Percentiles rank a stretch among this genome's conserved stretches.
Evolutionary conservation across 2,113 vertebrate genomes (phyloP).

Genomic region (Vulpes lagopus): DNA sequence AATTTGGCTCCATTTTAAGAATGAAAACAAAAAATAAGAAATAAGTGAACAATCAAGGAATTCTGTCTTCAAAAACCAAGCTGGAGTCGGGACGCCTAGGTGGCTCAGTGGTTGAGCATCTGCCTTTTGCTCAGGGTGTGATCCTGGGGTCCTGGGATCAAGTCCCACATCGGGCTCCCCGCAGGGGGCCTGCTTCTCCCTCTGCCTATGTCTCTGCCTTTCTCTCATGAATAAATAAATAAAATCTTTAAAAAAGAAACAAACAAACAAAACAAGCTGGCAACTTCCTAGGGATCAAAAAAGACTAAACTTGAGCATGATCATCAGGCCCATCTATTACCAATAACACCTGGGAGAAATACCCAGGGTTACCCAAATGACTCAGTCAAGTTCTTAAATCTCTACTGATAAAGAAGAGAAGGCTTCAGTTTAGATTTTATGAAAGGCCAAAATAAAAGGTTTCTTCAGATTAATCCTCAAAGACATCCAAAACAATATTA

Average conservation of each 20-base stretch:
- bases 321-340: background rate
- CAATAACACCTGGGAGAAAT: background rate
- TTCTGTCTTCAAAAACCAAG: constrained; percentile 46
- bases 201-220: too few relatives aligned
- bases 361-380: background rate
- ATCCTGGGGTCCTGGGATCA: too few relatives aligned
- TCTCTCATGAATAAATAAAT: too few relatives aligned
- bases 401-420: constrained; percentile 6
- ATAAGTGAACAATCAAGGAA: constrained; percentile 42
- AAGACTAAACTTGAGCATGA: background rate
- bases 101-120: too few relatives aligned
- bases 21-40: constrained; percentile 46
- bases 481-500: constrained; percentile 36
- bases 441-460: background rate
- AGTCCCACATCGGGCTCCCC: too few relatives aligned
- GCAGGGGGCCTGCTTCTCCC: too few relatives aligned
- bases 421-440: constrained; percentile 34
- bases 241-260: too few relatives aligned
- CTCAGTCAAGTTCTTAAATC: constrained; percentile 10
- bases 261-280: background rate
- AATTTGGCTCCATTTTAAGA: constrained; percentile 17
- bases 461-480: constrained; percentile 52
- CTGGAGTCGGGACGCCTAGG: too few relatives aligned
- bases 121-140: too few relatives aligned
- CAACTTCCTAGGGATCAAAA: constrained; percentile 1